These are phyloP conservation scores for Parus major DNA, from an alignment of 2,113 vertebrate species.

Conservation along the genomic window DNA sequence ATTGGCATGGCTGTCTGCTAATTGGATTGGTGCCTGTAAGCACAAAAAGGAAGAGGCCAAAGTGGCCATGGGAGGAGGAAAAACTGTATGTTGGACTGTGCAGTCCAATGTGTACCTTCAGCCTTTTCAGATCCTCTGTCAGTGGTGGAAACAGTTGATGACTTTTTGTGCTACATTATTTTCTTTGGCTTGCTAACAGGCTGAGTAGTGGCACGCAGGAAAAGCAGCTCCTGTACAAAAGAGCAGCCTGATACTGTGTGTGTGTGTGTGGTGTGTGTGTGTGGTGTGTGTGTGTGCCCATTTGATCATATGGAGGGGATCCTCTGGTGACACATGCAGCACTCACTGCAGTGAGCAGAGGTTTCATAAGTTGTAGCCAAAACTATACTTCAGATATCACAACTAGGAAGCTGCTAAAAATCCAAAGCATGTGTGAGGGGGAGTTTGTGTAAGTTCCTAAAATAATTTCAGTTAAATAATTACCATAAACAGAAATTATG, in stretches of 20 bases:
- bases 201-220: not conserved
- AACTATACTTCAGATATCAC: not conserved
- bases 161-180: not conserved
- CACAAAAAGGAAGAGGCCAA: not conserved
- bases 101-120: not conserved
- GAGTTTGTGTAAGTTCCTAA: slow-evolving; percentile 35
- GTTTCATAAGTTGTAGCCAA: not conserved
- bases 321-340: not conserved
- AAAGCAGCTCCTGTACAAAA: not conserved
- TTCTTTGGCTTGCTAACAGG: not conserved
- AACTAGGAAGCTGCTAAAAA: slow-evolving; percentile 6
- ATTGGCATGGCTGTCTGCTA: not conserved
- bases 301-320: not conserved
- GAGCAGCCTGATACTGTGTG: not conserved
- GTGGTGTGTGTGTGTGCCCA: not conserved
- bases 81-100: not conserved
- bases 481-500: slow-evolving; percentile 8
- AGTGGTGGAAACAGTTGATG: not conserved
- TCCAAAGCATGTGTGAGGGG: slow-evolving; percentile 36
- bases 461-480: slow-evolving; percentile 19
- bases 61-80: not conserved
- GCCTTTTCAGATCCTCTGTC: not conserved
- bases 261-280: not conserved
- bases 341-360: not conserved
- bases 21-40: not conserved